Base-by-base conservation (phyloP, 2,888 invertebrate genomes). In the Litoditis marina region DNA sequence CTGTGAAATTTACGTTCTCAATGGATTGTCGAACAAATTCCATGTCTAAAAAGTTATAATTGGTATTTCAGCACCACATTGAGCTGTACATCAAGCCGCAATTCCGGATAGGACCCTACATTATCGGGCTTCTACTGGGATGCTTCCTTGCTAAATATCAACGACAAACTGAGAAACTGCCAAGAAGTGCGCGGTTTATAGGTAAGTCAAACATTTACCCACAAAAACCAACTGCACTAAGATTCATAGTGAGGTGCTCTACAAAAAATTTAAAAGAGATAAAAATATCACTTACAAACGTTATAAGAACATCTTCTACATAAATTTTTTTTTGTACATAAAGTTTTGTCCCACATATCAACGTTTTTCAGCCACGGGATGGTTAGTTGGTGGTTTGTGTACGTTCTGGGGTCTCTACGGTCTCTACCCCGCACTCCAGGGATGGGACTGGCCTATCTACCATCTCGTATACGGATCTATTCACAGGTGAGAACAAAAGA, bases 71-170 rank as follows among this genome's bases (percentile, higher is more conserved):
- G 71, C 81, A 81, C 55, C 81, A 81, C 68, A 67, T 81, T 54
- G 72, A 80, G 60, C 73, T 81, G 28, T 81, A 81, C 68, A 82
- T 81, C 65, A 81, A 82, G 60, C 81, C 81, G 6, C 77, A 78
- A 65, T 78, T 70, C 61, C 60, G 78, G 27, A 78, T 78, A 44
- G 78, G 77, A 0, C 76, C 78, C 54, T 81, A 81, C 65, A 63
- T 81, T 19, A 75, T 81, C 47, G 81, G 81, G 32, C 70, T 81
- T 46, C 68, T 82, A 36, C 74, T 81, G 32, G 81, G 81, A 6
- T 81, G 80, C 66, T 76, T 77, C 51, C 64, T 81, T 60, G 81
- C 80, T 16, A 64, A 64, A 56, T 72, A 72, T 50, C 76, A 76
- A 49, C 54, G 66, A 51, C 58, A 64, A 27, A 53, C 73, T 31